Evolutionary conservation across 1,140 invertebrate species (phyloP).

Genomic region (Leptinotarsa texana): DNA sequence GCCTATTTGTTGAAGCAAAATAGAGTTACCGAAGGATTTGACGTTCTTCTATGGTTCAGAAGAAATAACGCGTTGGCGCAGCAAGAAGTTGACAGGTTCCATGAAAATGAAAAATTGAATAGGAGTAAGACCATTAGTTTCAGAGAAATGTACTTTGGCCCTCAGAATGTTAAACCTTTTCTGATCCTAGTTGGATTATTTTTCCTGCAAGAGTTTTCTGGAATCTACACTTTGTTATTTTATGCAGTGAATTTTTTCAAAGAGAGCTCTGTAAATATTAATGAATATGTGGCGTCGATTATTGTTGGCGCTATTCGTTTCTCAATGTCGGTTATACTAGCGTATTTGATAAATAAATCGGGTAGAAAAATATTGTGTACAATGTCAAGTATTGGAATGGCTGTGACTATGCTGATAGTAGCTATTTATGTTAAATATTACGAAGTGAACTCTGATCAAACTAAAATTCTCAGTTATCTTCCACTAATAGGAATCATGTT

Average conservation of each 20-base stretch:
- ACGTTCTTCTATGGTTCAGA: slow-evolving; percentile 62
- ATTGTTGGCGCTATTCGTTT: slow-evolving; percentile 72
- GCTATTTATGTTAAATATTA: slow-evolving; percentile 59
- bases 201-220: slow-evolving; percentile 71
- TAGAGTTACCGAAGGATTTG: slow-evolving; percentile 61
- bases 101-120: slow-evolving; percentile 45
- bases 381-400: slow-evolving; percentile 67
- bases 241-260: slow-evolving; percentile 74
- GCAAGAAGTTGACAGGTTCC: slow-evolving; percentile 62
- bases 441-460: slow-evolving; percentile 50
- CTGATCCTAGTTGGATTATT: slow-evolving; percentile 67
- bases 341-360: slow-evolving; percentile 70
- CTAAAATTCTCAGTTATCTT: slow-evolving; percentile 59
- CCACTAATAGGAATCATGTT: slow-evolving; percentile 67
- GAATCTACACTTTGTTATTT: slow-evolving; percentile 77
- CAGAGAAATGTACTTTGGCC: slow-evolving; percentile 52
- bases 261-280: slow-evolving; percentile 67
- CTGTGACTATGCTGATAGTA: slow-evolving; percentile 63
- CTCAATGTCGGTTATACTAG: slow-evolving; percentile 69
- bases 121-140: slow-evolving; percentile 41
- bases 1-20: slow-evolving; percentile 63
- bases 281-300: slow-evolving; percentile 73
- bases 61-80: slow-evolving; percentile 62
- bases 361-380: slow-evolving; percentile 70
- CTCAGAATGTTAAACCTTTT: slow-evolving; percentile 67